These are phyloP conservation scores for Amniataba percoides DNA, from an alignment of 2,797 vertebrate genomes.

Conservation along the genomic window DNA sequence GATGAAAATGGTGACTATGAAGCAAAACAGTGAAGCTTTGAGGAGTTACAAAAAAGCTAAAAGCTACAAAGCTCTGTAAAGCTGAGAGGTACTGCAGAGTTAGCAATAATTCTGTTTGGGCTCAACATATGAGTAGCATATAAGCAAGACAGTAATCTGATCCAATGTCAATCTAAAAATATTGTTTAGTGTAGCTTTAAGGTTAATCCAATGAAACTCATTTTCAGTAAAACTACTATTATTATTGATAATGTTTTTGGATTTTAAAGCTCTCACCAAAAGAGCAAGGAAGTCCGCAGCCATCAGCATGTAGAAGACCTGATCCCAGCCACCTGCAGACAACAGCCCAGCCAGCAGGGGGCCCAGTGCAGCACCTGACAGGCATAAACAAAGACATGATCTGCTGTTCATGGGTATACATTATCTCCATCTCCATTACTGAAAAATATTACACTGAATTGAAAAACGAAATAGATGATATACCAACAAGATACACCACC, in stretches of 20 bases:
- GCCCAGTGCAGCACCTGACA: conserved; percentile 91
- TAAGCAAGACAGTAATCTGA: not conserved
- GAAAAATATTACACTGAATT: not conserved
- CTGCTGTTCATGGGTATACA: not conserved
- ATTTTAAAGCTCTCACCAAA: conserved; percentile 84
- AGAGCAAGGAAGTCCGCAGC: conserved; percentile 90
- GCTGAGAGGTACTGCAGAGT: not conserved
- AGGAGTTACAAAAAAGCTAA: not conserved
- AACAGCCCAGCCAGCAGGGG: conserved; percentile 93
- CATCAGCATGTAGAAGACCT: conserved; percentile 97
- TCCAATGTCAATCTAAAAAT: not conserved
- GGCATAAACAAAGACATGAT: not conserved
- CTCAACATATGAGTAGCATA: not conserved
- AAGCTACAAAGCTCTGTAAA: not conserved
- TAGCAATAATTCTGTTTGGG: not conserved
- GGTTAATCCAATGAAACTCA: not conserved
- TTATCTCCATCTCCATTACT: not conserved
- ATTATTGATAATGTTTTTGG: not conserved
- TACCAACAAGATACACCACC: not conserved
- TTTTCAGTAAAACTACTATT: not conserved
- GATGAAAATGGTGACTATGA: not conserved
- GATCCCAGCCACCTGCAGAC: conserved; percentile 91
- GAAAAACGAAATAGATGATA: not conserved
- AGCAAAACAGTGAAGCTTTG: not conserved
- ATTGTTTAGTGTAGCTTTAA: not conserved